Percentiles rank a stretch among this genome's conserved stretches.
These are phyloP conservation scores for Drosophila eohydei DNA, from an alignment of 2,888 invertebrate species.

Conservation along the genomic window DNA sequence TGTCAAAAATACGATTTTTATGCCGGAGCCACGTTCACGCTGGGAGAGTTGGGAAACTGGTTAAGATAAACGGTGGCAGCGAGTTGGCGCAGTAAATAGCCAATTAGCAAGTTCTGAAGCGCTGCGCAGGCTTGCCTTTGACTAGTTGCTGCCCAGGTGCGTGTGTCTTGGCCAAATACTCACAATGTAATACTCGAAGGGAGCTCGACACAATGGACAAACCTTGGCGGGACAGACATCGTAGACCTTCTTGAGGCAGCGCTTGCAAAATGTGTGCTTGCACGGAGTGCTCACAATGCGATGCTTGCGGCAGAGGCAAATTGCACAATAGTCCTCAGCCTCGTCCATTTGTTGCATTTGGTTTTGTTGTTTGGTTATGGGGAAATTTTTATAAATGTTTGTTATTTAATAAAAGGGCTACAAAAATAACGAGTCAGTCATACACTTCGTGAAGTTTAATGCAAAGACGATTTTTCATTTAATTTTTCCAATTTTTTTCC, in stretches of 20 bases:
- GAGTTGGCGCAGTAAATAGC: background rate
- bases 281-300: slow-evolving; percentile 50
- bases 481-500: background rate
- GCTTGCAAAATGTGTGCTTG: slow-evolving; percentile 57
- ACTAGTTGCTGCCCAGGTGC: background rate
- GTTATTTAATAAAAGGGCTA: slow-evolving; percentile 2
- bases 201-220: slow-evolving; percentile 60
- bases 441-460: slow-evolving; percentile 28
- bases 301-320: slow-evolving; percentile 50
- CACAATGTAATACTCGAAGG: slow-evolving; percentile 62
- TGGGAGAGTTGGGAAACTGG: slow-evolving; percentile 1
- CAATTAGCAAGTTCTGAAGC: background rate
- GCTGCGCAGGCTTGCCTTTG: background rate
- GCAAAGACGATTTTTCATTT: slow-evolving; percentile 15
- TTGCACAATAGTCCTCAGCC: slow-evolving; percentile 39
- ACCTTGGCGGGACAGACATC: slow-evolving; percentile 31
- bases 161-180: slow-evolving; percentile 24
- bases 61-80: background rate
- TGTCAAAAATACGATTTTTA: slow-evolving; percentile 49
- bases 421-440: slow-evolving; percentile 11
- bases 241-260: slow-evolving; percentile 49
- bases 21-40: slow-evolving; percentile 32
- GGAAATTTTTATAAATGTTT: background rate
- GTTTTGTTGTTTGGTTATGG: background rate
- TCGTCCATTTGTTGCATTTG: slow-evolving; percentile 33